phyloP scores from a whole-genome alignment of 2,113 vertebrate species.

The Chlorodrepanis virens region DNA sequence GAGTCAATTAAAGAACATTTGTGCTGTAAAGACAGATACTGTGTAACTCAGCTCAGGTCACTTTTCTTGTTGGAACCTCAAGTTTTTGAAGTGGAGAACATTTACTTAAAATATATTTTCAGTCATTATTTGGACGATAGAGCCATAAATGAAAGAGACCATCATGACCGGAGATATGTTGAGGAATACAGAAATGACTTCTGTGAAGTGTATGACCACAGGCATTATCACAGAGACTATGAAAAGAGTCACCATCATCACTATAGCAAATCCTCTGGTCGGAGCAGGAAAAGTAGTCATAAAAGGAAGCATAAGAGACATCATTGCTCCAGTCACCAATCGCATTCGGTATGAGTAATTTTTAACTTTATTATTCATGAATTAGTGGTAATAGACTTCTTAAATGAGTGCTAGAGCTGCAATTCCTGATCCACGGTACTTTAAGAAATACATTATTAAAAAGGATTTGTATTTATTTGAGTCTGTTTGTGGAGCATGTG shows the following conservation, averaged over 20 bases:
- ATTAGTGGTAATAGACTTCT: slow-evolving; percentile 59
- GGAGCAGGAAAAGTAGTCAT: slow-evolving; percentile 84
- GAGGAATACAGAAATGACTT: slow-evolving; percentile 80
- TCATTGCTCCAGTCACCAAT: slow-evolving; percentile 78
- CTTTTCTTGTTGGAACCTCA: slow-evolving; percentile 65
- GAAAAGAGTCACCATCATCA: slow-evolving; percentile 80
- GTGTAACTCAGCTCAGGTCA: slow-evolving; percentile 43
- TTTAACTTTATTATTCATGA: slow-evolving; percentile 69
- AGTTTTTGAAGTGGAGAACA: slow-evolving; percentile 64
- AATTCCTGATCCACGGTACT: slow-evolving; percentile 42
- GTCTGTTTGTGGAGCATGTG: background rate
- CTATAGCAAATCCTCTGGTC: slow-evolving; percentile 93
- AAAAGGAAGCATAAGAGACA: slow-evolving; percentile 79
- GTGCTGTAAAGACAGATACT: slow-evolving; percentile 36
- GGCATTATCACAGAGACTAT: slow-evolving; percentile 82
- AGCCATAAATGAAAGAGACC: slow-evolving; percentile 79
- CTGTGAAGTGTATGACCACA: slow-evolving; percentile 77
- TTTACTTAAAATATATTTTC: slow-evolving; percentile 73
- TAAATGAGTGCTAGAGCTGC: slow-evolving; percentile 61
- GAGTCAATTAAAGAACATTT: slow-evolving; percentile 18
- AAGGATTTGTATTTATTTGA: slow-evolving; percentile 38
- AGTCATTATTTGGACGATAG: slow-evolving; percentile 81
- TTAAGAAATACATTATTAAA: slow-evolving; percentile 3
- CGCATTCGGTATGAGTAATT: slow-evolving; percentile 86
- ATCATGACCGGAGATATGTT: slow-evolving; percentile 75